These are phyloP conservation scores for Sardina pilchardus DNA, from an alignment of 2,113 vertebrate genomes.

Conservation along the genomic window DNA sequence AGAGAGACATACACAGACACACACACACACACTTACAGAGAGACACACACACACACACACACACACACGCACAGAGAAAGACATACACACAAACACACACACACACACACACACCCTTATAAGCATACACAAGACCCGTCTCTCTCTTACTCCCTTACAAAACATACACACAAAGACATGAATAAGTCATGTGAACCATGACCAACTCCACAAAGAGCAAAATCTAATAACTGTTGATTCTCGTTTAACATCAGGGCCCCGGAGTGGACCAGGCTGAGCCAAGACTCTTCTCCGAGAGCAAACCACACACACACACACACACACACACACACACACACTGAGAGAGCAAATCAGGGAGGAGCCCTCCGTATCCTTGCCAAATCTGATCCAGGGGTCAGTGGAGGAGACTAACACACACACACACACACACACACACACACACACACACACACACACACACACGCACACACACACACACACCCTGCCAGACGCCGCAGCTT, in stretches of 20 bases:
- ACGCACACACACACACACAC: too few species aligned
- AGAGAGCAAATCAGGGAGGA: neutral
- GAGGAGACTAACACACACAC: neutral
- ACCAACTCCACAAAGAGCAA: neutral
- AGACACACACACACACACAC: constrained; percentile 10
- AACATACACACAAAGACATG: neutral
- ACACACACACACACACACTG: too few species aligned
- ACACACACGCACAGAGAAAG: neutral
- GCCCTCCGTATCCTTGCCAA: neutral
- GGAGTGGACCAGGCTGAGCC: neutral
- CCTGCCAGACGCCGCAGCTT: neutral
- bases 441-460: too few species aligned
- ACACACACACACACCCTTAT: neutral
- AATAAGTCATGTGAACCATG: neutral
- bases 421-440: too few species aligned
- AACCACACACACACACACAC: too few species aligned
- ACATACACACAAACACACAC: neutral
- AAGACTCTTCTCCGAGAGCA: neutral
- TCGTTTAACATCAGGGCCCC: neutral
- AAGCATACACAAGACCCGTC: neutral
- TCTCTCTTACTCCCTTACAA: too few species aligned
- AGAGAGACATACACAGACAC: neutral
- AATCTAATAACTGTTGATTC: neutral
- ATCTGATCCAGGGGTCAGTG: neutral
- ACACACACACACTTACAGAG: neutral